These are phyloP conservation scores for Chrysina gloriosa DNA, from an alignment of 2,888 invertebrate species.

Conservation along the genomic window DNA sequence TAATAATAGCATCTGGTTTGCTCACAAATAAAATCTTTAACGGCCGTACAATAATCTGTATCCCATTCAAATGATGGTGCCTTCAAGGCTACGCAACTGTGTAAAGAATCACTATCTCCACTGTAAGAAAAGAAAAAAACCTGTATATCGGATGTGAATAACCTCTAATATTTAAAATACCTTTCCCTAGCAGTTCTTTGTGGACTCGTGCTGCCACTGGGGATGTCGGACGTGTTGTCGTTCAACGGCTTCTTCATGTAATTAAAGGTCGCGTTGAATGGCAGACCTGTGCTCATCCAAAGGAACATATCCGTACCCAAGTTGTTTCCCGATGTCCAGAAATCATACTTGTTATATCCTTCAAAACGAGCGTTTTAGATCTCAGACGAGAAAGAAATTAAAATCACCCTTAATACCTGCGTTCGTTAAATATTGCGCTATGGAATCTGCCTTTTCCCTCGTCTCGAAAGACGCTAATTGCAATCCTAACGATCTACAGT, in stretches of 20 bases:
- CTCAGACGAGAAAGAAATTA: not conserved
- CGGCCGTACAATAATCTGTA: constrained; percentile 83
- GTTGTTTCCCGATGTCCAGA: constrained; percentile 91
- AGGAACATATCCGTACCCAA: constrained; percentile 88
- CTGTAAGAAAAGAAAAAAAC: constrained; percentile 46
- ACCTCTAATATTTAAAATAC: constrained; percentile 60
- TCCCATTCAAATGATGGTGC: constrained; percentile 85
- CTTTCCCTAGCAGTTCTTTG: constrained; percentile 83
- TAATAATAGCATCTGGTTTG: constrained; percentile 92
- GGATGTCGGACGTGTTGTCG: constrained; percentile 65
- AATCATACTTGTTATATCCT: constrained; percentile 84
- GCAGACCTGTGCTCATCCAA: constrained; percentile 90
- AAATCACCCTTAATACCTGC: constrained; percentile 68
- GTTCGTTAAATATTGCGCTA: constrained; percentile 84
- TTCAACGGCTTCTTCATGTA: constrained; percentile 73
- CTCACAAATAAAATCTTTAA: constrained; percentile 91
- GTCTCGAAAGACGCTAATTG: constrained; percentile 89
- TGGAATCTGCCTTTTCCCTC: constrained; percentile 86
- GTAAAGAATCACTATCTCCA: constrained; percentile 71
- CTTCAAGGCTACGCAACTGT: constrained; percentile 82
- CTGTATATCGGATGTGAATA: not conserved
- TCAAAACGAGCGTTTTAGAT: constrained; percentile 39
- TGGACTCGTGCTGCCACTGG: constrained; percentile 81
- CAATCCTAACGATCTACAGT: constrained; percentile 86
- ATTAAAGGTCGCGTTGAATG: constrained; percentile 90